Base-by-base conservation (phyloP, 2,888 invertebrate species). In the Chymomyza fuscimana region DNA sequence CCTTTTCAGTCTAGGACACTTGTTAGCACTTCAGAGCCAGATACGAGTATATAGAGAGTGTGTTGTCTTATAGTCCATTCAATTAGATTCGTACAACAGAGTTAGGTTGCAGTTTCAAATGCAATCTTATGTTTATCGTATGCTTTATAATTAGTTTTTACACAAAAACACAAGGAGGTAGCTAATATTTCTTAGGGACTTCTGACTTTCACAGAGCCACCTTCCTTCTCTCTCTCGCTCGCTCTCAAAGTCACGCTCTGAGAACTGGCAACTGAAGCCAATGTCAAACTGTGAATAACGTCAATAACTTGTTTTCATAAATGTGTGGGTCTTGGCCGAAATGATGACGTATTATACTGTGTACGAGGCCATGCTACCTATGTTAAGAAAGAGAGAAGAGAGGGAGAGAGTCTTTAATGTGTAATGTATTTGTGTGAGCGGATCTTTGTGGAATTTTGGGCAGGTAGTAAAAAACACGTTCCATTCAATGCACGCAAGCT, bases 261-360 rank as follows among this genome's bases (percentile, higher is more conserved):
- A 46, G 12, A 46, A 12, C 40, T 46, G 40, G 12, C 40, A 46
- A 46, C 40, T 46, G 12, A 46, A 46, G 54, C 40, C 71, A 76
- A 58, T 71, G 63, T 50, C 59, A 70, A 73, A 63, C 62, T 62
- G 72, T 63, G 72, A n/a, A n/a, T 19, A 16, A 10, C 22, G 65
- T 65, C 73, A 62, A 67, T 69, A 59, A 19, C 56, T 15, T 61
- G 72, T 78, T 74, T 40, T 22, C 36, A 40, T 5, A 15, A 9
- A n/a, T 12, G 22, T 9, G 40, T 12, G 7, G 0, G 4, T 15
- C 62, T 59, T 65, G 56, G 61, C 65, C 52, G 46, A 32, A 74
- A 56, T 76, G 81, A 81, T 83, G 83, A 83, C 85, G 85, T 85
- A 78, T 70, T 63, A n/a, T 54, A 65, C 63, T 73, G 25, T 68